phyloP scores from a whole-genome alignment of 2,888 invertebrate species.

The Campoplex nolae region DNA sequence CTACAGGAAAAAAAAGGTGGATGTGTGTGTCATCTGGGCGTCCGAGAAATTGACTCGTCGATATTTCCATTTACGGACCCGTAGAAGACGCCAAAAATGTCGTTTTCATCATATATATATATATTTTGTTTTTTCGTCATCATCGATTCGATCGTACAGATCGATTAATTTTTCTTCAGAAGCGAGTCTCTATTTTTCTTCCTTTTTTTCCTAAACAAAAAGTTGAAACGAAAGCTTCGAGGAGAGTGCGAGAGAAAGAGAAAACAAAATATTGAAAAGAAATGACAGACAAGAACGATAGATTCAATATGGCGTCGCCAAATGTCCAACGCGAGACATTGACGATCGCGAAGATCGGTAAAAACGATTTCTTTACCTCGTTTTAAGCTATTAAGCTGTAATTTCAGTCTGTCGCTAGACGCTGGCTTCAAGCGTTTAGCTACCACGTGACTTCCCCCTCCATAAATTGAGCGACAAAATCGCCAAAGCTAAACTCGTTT shows the following conservation, averaged over 20 bases:
- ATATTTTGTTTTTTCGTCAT: conserved; percentile 6
- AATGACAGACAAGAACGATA: background rate
- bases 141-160: background rate
- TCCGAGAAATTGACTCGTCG: conserved; percentile 70
- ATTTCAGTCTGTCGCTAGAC: too few species aligned
- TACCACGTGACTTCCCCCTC: too few species aligned
- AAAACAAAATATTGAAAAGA: conserved; percentile 58
- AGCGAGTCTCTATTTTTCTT: too few species aligned
- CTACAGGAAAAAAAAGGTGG: conserved; percentile 58
- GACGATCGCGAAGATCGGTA: conserved; percentile 16
- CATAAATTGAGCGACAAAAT: too few species aligned
- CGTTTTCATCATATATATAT: conserved; percentile 15
- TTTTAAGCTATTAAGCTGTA: conserved; percentile 20
- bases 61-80: conserved; percentile 76
- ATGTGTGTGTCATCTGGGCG: conserved; percentile 68
- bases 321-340: conserved; percentile 17
- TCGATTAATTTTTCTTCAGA: conserved; percentile 22
- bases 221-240: conserved; percentile 18
- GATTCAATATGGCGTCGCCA: conserved; percentile 4
- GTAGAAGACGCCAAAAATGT: conserved; percentile 37
- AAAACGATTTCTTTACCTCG: conserved; percentile 21
- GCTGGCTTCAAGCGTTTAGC: too few species aligned
- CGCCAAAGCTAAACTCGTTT: too few species aligned
- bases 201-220: conserved; percentile 26
- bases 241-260: background rate